Conservation (phyloP, 2,113 vertebrate genomes). For the Oryzias woworae region DNA sequence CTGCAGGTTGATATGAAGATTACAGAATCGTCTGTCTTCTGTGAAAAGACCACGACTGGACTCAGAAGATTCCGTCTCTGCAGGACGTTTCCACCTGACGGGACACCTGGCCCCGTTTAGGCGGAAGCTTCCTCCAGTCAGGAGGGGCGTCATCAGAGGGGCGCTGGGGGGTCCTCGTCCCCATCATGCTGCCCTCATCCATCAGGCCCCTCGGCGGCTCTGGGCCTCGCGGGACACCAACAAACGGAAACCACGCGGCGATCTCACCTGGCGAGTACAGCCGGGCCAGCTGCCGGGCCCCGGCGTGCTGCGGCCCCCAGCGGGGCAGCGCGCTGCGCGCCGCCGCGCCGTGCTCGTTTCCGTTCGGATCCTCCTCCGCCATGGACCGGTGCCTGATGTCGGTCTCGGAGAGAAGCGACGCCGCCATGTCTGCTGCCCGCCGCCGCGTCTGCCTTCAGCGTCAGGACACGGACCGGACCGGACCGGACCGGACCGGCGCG, state of each 20-base stretch:
- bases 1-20: no score
- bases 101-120: no score
- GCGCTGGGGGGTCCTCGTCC: no score
- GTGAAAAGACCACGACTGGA: no score
- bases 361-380: constrained; percentile 83
- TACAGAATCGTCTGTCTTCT: no score
- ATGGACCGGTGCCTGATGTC: constrained; percentile 79
- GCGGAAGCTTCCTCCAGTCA: no score
- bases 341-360: constrained; percentile 80
- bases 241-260: background rate
- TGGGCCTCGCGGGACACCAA: background rate
- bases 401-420: constrained; percentile 76
- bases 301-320: constrained; percentile 81
- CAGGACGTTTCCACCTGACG: no score
- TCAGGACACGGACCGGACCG: constrained; percentile 45
- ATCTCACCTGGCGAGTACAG: constrained; percentile 79
- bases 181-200: no score
- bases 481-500: no score
- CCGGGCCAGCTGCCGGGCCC: constrained; percentile 76
- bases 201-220: no score
- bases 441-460: constrained; percentile 45
- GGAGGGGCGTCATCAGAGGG: no score
- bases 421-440: constrained; percentile 61
- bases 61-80: no score
- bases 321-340: constrained; percentile 75